Evolutionary conservation across 64 coral and sea anemone species (phyloP), one percentile per base, ranked within the genome.

Genomic region (Pocillopora verrucosa): DNA sequence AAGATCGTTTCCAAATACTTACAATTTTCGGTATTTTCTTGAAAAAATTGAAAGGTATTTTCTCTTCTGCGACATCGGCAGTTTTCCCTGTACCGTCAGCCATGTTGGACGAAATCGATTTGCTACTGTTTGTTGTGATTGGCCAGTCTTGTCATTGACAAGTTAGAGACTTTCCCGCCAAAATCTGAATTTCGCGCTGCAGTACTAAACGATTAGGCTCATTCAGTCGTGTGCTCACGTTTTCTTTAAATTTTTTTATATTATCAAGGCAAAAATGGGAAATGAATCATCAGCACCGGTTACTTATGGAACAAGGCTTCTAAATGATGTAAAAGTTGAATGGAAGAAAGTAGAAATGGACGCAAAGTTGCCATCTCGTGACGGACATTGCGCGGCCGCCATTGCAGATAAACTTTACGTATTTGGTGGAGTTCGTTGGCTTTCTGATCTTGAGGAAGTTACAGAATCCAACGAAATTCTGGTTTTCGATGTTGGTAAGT

Each of bases 351-450:
- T 81, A 34, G 90, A 85, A 61, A 83, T 76, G 83, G 86, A 88
- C 25, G 61, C 30, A 1, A 87, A 84, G 75, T 86, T 89, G 56
- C 69, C 91, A 41, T 75, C 90, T 36, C 87, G 90, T 62, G 90
- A 95, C 22, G 94, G 94, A 16, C 94, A 95, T 61, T 95, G 94
- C 78, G 90, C 94, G 9, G 80, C 90, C 11, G 92, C 90, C 26
- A 69, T 95, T 58, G 94, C 26, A 22, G 72, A 88, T 73, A 85
- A 79, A n/a, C 73, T 95, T 16, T 95, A 83, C 34, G 79, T 92
- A 7, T 95, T 95, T 75, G 94, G 94, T 16, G 94, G 94, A 74
- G 94, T 95, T 16, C 45, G 86, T 72, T 89, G 86, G 90, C 79
- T 83, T 76, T 79, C 80, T 78, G 64, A 76, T 30, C 77, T 89